Conservation (phyloP, 1,140 invertebrate genomes). For the Bombyx mandarina region DNA sequence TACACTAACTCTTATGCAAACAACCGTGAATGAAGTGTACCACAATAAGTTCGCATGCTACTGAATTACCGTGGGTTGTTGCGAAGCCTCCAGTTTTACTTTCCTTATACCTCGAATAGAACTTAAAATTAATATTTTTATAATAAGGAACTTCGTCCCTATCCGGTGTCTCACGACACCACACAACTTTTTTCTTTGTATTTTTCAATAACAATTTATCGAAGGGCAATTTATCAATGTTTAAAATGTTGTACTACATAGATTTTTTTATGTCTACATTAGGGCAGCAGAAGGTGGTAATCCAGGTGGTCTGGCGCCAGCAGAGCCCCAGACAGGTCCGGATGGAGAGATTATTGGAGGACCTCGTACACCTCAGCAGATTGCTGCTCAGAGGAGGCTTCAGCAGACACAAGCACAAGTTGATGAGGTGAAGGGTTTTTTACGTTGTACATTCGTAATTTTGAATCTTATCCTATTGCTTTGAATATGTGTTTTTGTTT, state of each 20-base stretch:
- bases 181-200: no score
- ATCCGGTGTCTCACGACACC: no score
- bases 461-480: background rate
- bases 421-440: constrained; percentile 80
- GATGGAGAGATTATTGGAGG: constrained; percentile 86
- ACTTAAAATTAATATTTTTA: no score
- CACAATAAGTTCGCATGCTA: no score
- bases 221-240: background rate
- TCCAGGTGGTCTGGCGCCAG: constrained; percentile 70
- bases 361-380: constrained; percentile 88
- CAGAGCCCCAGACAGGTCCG: constrained; percentile 73
- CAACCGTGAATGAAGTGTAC: no score
- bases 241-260: background rate
- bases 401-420: constrained; percentile 99
- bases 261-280: background rate
- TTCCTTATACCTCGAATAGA: no score
- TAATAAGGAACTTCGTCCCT: no score
- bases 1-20: no score
- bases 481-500: background rate
- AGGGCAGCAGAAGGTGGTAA: constrained; percentile 56
- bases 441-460: background rate
- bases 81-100: no score
- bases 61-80: no score
- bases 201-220: no score
- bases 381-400: constrained; percentile 91